Evolutionary conservation across 2,888 invertebrate genomes (phyloP), one percentile per base, ranked within the genome.

Genomic region (Mesorhabditis sp.): DNA sequence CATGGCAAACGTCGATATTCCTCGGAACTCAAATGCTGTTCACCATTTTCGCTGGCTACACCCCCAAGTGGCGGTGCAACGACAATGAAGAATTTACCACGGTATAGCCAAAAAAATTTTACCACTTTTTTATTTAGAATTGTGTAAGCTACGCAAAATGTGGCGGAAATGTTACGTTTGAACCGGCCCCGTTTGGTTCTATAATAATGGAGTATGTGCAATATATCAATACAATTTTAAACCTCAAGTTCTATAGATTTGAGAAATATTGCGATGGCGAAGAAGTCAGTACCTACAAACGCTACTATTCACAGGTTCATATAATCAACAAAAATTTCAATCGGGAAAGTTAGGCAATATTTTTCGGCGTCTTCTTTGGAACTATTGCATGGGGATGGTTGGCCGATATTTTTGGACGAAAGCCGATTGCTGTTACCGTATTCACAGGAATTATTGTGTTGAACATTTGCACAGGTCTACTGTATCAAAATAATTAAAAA

Each of bases 1-100:
- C 58, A 50, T 50, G 58, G 58, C 58, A 50, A 50, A 10, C n/a
- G 10, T 10, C 58, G 58, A 50, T 50, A 10, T 50, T 50, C n/a
- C 58, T 50, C 58, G 58, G 10, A 10, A 50, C 58, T 50, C 58
- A 50, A n/a, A 50, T 50, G 58, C 58, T 50, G 7, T 50, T 50
- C 58, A 13, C 58, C 10, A 50, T 50, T 50, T 50, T 50, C 58
- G 58, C 58, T n/a, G n/a, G n/a, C 58, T 50, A 50, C 58, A 50
- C 58, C n/a, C 58, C 58, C 10, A 50, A 50, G n/a, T 50, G 58
- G 58, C 7, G n/a, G n/a, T 50, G 58, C 58, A n/a, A n/a, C 58
- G 58, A 50, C 10, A n/a, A 50, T 50, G 58, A 50, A 13, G 10
- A 50, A 13, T 50, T 50, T 50, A n/a, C 7, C n/a, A 50, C 58